These are phyloP conservation scores for Myanophis thanlyinensis DNA, from an alignment of 2,113 vertebrate species.

Conservation along the genomic window DNA sequence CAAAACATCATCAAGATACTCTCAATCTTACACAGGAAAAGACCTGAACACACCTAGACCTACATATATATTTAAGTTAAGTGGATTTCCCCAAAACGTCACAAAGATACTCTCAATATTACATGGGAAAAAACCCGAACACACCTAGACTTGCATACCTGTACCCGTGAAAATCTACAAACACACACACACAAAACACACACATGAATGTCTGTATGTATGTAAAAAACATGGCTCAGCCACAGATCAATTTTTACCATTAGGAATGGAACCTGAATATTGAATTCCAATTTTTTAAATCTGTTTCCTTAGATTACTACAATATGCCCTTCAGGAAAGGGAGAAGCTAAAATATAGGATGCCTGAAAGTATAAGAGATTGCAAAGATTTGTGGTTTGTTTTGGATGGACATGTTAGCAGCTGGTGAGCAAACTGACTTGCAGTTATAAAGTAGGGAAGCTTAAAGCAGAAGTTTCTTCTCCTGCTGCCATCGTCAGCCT, in stretches of 20 bases:
- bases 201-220: too few relatives aligned
- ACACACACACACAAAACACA: too few relatives aligned
- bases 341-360: background rate
- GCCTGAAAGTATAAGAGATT: background rate
- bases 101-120: too few relatives aligned
- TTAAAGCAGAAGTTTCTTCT: conserved; percentile 6
- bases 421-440: background rate
- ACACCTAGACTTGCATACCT: too few relatives aligned
- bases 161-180: too few relatives aligned
- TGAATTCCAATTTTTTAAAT: background rate
- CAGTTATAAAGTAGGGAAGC: background rate
- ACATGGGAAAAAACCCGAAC: too few relatives aligned
- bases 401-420: background rate
- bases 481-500: too few relatives aligned
- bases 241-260: background rate
- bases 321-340: background rate
- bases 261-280: background rate
- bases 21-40: too few relatives aligned
- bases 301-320: background rate
- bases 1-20: too few relatives aligned
- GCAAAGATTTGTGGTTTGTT: background rate
- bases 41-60: too few relatives aligned
- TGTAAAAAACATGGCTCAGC: background rate
- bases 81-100: too few relatives aligned
- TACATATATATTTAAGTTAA: too few relatives aligned